These are phyloP conservation scores for Siniperca obscura DNA, from an alignment of 2,797 vertebrate genomes.

Conservation along the genomic window DNA sequence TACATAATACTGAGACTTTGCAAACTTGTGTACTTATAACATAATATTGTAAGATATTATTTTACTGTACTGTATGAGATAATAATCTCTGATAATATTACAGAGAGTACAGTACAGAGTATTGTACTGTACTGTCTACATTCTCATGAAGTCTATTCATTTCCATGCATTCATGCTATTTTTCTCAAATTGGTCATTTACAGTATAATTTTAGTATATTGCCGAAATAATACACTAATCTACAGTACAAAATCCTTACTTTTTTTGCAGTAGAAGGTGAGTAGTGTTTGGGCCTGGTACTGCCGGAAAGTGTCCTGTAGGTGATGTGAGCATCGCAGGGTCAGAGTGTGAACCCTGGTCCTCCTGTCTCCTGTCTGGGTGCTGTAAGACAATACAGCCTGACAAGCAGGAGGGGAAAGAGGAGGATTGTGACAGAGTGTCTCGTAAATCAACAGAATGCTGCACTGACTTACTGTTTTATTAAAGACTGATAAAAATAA, in stretches of 20 bases:
- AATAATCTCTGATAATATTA: background rate
- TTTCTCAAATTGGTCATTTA: background rate
- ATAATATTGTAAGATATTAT: no score
- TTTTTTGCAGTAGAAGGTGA: constrained; percentile 87
- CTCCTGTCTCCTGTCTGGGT: constrained; percentile 75
- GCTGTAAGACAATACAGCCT: constrained; percentile 83
- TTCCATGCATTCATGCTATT: background rate
- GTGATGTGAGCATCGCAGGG: constrained; percentile 78
- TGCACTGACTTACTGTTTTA: background rate
- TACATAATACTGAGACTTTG: no score
- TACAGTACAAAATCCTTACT: constrained; percentile 61
- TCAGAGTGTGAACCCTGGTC: constrained; percentile 82
- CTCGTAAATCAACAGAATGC: background rate
- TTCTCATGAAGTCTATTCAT: background rate
- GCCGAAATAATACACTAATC: background rate
- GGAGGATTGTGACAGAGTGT: background rate
- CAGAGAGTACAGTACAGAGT: background rate
- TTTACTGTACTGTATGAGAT: no score
- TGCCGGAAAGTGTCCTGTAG: constrained; percentile 84
- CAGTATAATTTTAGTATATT: background rate
- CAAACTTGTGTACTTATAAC: no score
- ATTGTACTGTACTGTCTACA: no score
- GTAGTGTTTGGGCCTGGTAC: constrained; percentile 85
- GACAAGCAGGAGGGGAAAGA: constrained; percentile 1
- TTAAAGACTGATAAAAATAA: background rate